phyloP scores from a whole-genome alignment of 2,113 vertebrate genomes.

The Lota lota region DNA sequence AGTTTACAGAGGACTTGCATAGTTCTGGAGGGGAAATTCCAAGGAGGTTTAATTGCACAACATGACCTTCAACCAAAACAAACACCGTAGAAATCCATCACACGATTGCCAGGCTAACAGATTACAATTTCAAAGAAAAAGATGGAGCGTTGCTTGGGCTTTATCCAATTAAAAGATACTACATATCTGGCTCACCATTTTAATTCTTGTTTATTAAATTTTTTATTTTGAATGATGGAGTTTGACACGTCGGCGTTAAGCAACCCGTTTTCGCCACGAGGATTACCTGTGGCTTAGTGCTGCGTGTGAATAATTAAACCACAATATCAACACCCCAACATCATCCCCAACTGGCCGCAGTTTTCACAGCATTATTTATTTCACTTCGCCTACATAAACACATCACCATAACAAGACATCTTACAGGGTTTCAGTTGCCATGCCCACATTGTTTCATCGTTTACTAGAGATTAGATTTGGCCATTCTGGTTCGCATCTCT shows the following conservation, averaged over 20 bases:
- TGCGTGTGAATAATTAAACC: neutral
- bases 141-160: neutral
- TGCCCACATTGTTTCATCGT: no score
- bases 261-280: no score
- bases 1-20: no score
- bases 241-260: slow-evolving; percentile 1
- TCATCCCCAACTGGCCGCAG: no score
- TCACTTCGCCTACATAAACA: no score
- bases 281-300: neutral
- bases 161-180: slow-evolving; percentile 8
- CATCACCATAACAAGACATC: no score
- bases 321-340: neutral
- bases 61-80: neutral
- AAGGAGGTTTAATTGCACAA: slow-evolving; percentile 12
- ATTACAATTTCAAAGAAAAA: neutral
- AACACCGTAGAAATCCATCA: neutral
- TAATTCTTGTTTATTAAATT: slow-evolving; percentile 3
- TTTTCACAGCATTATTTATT: no score
- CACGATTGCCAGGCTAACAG: neutral
- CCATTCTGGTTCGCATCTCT: no score
- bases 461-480: no score
- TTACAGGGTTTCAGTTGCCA: no score
- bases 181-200: slow-evolving; percentile 14
- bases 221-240: slow-evolving; percentile 14
- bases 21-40: neutral